Evolutionary conservation across 92 coral and sea anemone species (phyloP), one percentile per base, ranked within the genome.

Genomic region (Galaxea fascicularis): DNA sequence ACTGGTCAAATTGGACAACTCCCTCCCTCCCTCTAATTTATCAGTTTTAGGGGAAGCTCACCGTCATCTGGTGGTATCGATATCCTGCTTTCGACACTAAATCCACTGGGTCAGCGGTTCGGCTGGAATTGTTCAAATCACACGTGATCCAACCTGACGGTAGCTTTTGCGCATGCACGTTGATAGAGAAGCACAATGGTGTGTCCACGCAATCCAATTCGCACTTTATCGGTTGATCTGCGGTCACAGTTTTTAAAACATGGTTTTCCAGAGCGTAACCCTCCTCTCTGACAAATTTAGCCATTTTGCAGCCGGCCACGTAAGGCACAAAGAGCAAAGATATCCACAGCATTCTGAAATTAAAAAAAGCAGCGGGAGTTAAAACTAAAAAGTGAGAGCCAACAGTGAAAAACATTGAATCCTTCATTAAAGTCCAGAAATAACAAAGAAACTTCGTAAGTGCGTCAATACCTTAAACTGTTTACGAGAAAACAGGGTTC

Each of bases 171-270:
- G 31, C 28, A 21, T 60, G 28, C 29, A 74, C 79, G 66, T 78
- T 78, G 13, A 78, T 25, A 60, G 83, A 78, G 57, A 78, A 62
- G 39, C 83, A 78, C 41, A 30, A 25, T 0, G 79, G 79, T 18
- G 26, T 74, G 20, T 54, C 51, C 28, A 52, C 27, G 22, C 79
- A 74, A 9, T 74, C 28, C 47, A 21, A 21, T 22, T 39, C 14
- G 56, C 79, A 74, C 11, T 54, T 53, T 28, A 74, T 28, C 4
- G 79, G 65, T 0, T 20, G 29, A 75, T 62, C 27, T 20, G 46
- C 80, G 0, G 80, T 56, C 20, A 75, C 80, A 31, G 66, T 54
- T 35, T 20, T 57, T 29, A 75, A 54, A 27, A 56, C 80, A 66
- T 75, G 80, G 30, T 75, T 75, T 22, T 57, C 26, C 21, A 75